Conservation (phyloP, 92 coral and sea anemone species). For the Muricea muricata region DNA sequence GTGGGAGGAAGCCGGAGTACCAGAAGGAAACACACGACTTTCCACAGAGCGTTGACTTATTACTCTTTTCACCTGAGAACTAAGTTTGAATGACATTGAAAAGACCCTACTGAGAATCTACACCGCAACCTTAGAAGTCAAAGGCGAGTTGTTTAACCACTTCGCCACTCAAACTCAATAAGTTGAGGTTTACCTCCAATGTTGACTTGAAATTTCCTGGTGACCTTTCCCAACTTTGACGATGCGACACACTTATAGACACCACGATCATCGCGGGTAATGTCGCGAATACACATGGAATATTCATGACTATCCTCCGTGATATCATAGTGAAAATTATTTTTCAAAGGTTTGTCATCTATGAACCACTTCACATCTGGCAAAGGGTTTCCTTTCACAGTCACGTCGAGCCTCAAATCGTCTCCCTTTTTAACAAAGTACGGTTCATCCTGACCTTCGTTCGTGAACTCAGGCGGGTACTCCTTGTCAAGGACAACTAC, state of each 20-base stretch:
- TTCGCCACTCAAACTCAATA: too few species aligned
- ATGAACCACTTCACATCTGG: conserved; percentile 59
- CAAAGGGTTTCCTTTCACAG: conserved; percentile 58
- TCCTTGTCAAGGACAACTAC: conserved; percentile 22
- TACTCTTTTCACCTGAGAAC: too few species aligned
- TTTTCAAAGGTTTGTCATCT: conserved; percentile 37
- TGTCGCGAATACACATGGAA: conserved; percentile 73
- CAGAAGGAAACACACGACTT: too few species aligned
- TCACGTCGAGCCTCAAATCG: conserved; percentile 48
- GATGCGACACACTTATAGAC: conserved; percentile 90
- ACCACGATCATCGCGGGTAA: conserved; percentile 82
- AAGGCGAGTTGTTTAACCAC: too few species aligned
- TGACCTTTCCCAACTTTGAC: conserved; percentile 75
- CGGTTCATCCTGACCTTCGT: conserved; percentile 49
- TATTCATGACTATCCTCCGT: conserved; percentile 78
- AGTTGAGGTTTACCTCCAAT: conserved; percentile 77
- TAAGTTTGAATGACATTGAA: too few species aligned
- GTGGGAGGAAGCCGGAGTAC: too few species aligned
- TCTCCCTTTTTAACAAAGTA: conserved; percentile 63
- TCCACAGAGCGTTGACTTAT: too few species aligned
- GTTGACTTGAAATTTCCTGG: conserved; percentile 80
- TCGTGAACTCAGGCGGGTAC: conserved; percentile 41
- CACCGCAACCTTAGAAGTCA: too few species aligned
- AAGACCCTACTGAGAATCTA: too few species aligned
- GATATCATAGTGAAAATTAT: conserved; percentile 66